Percentiles rank a stretch among this genome's conserved stretches.
Conservation (phyloP, 2,797 vertebrate genomes). For the Apodemus agrarius region DNA sequence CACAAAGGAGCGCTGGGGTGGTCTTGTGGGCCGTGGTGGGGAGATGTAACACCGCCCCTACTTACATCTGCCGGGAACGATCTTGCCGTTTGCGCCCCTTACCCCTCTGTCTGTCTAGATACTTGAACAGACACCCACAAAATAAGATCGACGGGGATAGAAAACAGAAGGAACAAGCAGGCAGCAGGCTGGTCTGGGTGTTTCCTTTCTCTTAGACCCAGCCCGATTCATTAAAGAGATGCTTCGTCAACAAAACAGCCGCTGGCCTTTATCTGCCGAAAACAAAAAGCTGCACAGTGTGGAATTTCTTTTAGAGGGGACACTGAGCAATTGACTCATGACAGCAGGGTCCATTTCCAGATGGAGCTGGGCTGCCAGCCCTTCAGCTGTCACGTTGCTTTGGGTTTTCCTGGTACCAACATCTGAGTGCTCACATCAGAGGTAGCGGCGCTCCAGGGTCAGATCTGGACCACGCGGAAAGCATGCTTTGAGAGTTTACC, state of each 20-base stretch:
- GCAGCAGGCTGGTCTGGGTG: not conserved
- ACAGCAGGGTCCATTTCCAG: not conserved
- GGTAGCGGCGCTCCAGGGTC: not conserved
- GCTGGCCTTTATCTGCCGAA: not conserved
- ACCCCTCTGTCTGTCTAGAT: not conserved
- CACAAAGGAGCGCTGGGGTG: not conserved
- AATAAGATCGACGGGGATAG: not conserved
- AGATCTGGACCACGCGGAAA: not conserved
- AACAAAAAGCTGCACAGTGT: not conserved
- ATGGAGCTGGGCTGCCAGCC: not conserved
- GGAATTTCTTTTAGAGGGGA: not conserved
- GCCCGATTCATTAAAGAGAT: not conserved
- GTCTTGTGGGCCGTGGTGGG: not conserved
- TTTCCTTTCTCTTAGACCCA: not conserved
- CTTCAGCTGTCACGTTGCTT: not conserved
- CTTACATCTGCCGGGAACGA: not conserved
- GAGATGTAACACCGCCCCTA: not conserved
- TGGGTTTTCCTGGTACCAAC: not conserved
- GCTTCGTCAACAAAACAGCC: not conserved
- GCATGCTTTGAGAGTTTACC: conserved; percentile 26
- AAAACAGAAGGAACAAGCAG: not conserved
- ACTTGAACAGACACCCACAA: not conserved
- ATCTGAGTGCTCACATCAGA: not conserved
- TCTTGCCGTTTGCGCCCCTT: not conserved
- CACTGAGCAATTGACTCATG: not conserved